Conservation (phyloP, 1,140 invertebrate genomes). For the Drosophila ironensis region DNA sequence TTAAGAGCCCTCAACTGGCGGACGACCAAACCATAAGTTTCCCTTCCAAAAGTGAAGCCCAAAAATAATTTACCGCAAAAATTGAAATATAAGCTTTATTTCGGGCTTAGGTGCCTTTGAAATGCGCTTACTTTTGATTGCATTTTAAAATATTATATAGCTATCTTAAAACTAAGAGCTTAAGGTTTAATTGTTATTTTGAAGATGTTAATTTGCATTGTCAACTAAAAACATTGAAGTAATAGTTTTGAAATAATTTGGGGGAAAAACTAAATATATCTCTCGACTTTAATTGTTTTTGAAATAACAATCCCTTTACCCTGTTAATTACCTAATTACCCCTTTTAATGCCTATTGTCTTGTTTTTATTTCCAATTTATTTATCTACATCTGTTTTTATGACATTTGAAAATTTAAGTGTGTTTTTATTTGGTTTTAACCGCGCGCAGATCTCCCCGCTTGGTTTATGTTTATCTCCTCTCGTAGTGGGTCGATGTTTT, state of each 20-base stretch:
- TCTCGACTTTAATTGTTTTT: too few species aligned
- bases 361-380: neutral
- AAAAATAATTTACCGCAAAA: conserved; percentile 6
- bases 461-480: conserved; percentile 21
- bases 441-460: neutral
- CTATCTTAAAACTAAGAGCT: too few species aligned
- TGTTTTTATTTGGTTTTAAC: conserved; percentile 22
- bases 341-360: too few species aligned
- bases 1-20: conserved; percentile 66
- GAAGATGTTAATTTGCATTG: too few species aligned
- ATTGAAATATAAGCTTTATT: neutral
- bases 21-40: conserved; percentile 34
- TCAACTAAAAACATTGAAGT: too few species aligned
- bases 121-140: too few species aligned
- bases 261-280: neutral
- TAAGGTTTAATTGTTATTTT: too few species aligned
- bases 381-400: neutral
- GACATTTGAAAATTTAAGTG: neutral
- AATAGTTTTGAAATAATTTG: too few species aligned
- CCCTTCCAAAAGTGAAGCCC: conserved; percentile 14
- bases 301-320: too few species aligned
- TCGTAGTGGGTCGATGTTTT: conserved; percentile 6
- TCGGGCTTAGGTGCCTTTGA: too few species aligned
- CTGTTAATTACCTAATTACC: too few species aligned
- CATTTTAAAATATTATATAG: too few species aligned